These are phyloP conservation scores for Tipula unca DNA, from an alignment of 2,888 invertebrate genomes.

Conservation along the genomic window DNA sequence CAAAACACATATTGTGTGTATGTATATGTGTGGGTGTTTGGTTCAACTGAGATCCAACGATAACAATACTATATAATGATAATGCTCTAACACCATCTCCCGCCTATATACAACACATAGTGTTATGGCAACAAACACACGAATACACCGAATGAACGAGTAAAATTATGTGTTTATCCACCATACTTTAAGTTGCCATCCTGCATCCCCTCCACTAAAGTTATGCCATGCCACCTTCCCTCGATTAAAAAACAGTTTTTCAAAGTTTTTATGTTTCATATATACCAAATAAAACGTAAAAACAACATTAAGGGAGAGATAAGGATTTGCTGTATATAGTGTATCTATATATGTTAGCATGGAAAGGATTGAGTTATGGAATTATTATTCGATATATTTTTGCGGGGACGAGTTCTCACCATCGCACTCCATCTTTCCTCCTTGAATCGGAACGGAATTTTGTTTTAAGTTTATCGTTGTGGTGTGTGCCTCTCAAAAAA, in stretches of 20 bases:
- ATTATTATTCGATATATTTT: neutral
- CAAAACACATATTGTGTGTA: too few species aligned
- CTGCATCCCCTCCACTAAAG: neutral
- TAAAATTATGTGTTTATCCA: neutral
- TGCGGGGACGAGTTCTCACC: neutral
- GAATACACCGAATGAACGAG: neutral
- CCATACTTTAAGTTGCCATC: too few species aligned
- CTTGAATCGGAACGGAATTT: neutral
- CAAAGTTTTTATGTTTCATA: neutral
- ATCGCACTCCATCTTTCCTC: neutral
- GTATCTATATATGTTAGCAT: neutral
- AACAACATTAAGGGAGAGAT: neutral
- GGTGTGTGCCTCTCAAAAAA: neutral
- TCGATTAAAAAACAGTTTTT: neutral
- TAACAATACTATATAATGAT: neutral
- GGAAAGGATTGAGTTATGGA: neutral
- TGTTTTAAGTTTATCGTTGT: neutral
- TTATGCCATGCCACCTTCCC: neutral
- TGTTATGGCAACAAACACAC: neutral
- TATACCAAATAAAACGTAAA: neutral
- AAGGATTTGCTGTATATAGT: neutral
- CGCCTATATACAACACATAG: neutral
- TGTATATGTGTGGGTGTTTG: neutral
- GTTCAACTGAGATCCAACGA: neutral
- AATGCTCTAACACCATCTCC: neutral